A percentile compares a stretch with the other conserved stretches of the same genome.
These are phyloP conservation scores for Sclerodermus sp. DNA, from an alignment of 2,888 invertebrate genomes.

Conservation along the genomic window DNA sequence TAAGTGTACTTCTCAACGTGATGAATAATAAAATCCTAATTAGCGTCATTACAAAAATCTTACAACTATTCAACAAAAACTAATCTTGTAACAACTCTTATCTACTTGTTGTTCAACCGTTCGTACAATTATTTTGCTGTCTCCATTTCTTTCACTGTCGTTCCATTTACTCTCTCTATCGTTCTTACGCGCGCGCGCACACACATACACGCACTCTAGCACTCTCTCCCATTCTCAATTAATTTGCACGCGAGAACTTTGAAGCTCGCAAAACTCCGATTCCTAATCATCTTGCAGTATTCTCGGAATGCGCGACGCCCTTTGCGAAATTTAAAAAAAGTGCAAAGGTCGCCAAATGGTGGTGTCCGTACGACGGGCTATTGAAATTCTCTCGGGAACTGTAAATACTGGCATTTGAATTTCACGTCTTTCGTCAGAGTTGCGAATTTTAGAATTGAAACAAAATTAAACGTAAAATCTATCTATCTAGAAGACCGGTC, in stretches of 20 bases:
- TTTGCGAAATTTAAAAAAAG: no score
- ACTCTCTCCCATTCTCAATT: slow-evolving; percentile 4
- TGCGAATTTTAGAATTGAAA: no score
- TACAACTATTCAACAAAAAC: slow-evolving; percentile 56
- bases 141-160: slow-evolving; percentile 13
- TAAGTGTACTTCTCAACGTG: slow-evolving; percentile 18
- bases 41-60: slow-evolving; percentile 53
- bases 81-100: slow-evolving; percentile 51
- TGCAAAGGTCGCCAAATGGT: no score
- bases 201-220: slow-evolving; percentile 7
- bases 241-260: slow-evolving; percentile 3
- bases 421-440: no score
- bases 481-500: no score
- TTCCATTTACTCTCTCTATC: slow-evolving; percentile 10
- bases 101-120: slow-evolving; percentile 23
- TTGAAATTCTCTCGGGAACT: no score
- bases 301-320: slow-evolving; percentile 14
- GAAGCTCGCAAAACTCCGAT: slow-evolving; percentile 11
- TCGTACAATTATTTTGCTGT: slow-evolving; percentile 10
- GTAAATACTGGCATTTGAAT: no score
- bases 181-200: slow-evolving; percentile 14
- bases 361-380: no score
- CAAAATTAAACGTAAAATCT: no score
- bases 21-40: slow-evolving; percentile 45
- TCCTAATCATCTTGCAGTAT: slow-evolving; percentile 11